phyloP scores from a whole-genome alignment of 1,140 invertebrate genomes.

The Alviniconcha marisindica region DNA sequence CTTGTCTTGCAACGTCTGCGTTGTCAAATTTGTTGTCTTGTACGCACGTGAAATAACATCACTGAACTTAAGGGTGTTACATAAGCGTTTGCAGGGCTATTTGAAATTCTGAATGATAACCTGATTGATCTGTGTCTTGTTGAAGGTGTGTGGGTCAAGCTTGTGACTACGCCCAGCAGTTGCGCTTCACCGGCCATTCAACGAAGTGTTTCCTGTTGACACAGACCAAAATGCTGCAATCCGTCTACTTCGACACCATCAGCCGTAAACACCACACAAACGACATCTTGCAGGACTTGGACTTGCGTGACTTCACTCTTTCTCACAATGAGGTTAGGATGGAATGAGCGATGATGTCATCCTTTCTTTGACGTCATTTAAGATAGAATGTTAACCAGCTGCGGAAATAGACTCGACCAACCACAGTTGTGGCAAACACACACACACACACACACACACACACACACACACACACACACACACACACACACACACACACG shows the following conservation, averaged over 20 bases:
- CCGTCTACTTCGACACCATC: slow-evolving; percentile 57
- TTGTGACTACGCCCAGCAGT: slow-evolving; percentile 59
- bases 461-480: neutral
- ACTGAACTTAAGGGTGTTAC: no score
- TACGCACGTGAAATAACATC: no score
- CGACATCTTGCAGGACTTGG: slow-evolving; percentile 61
- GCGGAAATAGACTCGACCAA: no score
- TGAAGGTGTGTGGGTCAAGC: slow-evolving; percentile 54
- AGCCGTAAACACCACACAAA: slow-evolving; percentile 51
- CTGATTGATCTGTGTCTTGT: no score
- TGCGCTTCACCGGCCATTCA: slow-evolving; percentile 55
- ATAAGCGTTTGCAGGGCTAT: no score
- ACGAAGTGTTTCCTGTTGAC: slow-evolving; percentile 64
- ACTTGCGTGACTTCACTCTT: slow-evolving; percentile 41
- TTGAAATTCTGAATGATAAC: no score
- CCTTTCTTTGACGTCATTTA: neutral
- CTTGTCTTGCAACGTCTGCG: no score
- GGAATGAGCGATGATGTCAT: neutral
- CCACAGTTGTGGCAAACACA: neutral
- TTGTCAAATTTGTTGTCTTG: no score
- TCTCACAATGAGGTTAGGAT: slow-evolving; percentile 16
- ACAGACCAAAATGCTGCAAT: slow-evolving; percentile 58
- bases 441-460: neutral
- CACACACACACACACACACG: neutral
- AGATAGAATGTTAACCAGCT: no score